A percentile compares a stretch with the other conserved stretches of the same genome.
These are phyloP conservation scores for Bicyclus anynana DNA, from an alignment of 1,140 invertebrate genomes.

Conservation along the genomic window DNA sequence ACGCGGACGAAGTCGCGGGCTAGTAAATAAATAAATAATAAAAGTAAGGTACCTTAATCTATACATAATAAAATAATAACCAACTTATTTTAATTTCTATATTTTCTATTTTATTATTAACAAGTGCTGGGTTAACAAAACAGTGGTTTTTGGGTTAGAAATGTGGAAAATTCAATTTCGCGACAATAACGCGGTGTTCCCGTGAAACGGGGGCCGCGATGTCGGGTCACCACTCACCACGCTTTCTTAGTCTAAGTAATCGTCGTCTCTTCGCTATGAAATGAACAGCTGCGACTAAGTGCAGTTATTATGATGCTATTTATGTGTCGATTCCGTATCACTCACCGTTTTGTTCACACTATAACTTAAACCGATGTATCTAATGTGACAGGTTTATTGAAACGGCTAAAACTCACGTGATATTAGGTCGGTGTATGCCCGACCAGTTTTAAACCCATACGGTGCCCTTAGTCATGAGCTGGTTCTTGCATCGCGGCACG, in stretches of 20 bases:
- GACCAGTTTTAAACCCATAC: too few relatives aligned
- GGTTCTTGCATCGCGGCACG: too few relatives aligned
- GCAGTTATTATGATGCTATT: constrained; percentile 35
- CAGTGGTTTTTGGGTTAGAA: not conserved
- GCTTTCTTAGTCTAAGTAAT: constrained; percentile 49
- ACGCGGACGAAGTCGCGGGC: too few relatives aligned
- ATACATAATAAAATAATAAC: too few relatives aligned
- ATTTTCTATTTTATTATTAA: too few relatives aligned
- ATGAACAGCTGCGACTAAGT: constrained; percentile 32
- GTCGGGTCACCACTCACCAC: constrained; percentile 50
- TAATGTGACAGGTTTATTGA: not conserved
- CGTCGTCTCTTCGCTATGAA: constrained; percentile 30
- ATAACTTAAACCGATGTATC: not conserved
- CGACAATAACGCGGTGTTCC: constrained; percentile 25
- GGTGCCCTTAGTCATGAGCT: too few relatives aligned
- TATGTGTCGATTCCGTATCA: constrained; percentile 32
- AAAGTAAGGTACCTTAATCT: too few relatives aligned
- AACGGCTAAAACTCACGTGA: not conserved
- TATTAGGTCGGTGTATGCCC: too few relatives aligned
- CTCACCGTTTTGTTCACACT: constrained; percentile 11
- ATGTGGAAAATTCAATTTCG: constrained; percentile 17
- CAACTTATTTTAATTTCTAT: too few relatives aligned
- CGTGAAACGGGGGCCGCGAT: constrained; percentile 23
- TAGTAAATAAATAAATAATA: too few relatives aligned
- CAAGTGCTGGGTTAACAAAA: too few relatives aligned